These are phyloP conservation scores for Limnephilus lunatus DNA, from an alignment of 2,888 invertebrate species.

Conservation along the genomic window DNA sequence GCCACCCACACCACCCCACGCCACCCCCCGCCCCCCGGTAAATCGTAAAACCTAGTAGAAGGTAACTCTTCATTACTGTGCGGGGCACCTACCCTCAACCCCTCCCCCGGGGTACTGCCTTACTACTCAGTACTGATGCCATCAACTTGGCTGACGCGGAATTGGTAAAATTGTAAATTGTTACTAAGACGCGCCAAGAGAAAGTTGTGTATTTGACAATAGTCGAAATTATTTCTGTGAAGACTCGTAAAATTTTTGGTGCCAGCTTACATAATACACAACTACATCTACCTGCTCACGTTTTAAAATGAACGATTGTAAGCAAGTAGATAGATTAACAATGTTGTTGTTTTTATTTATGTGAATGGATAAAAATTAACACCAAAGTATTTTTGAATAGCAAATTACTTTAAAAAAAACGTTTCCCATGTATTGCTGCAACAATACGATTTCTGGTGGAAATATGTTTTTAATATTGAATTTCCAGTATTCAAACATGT, in stretches of 20 bases:
- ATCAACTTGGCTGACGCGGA: constrained; percentile 45
- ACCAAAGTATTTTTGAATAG: too few species aligned
- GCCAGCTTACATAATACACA: neutral
- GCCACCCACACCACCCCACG: constrained; percentile 5
- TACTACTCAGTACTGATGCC: constrained; percentile 13
- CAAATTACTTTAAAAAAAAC: too few species aligned
- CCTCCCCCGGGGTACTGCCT: neutral
- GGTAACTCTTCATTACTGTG: constrained; percentile 66
- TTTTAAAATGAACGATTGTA: too few species aligned
- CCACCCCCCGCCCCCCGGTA: constrained; percentile 51
- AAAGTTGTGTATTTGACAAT: constrained; percentile 25
- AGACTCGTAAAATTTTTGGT: neutral
- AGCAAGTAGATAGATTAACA: too few species aligned
- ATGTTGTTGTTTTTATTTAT: too few species aligned
- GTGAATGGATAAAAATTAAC: too few species aligned
- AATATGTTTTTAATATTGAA: too few species aligned
- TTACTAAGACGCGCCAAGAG: neutral
- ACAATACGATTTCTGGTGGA: too few species aligned
- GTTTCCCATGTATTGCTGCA: too few species aligned
- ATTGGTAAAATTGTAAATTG: constrained; percentile 15
- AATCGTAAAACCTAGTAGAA: constrained; percentile 66
- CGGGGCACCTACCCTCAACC: neutral
- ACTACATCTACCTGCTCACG: too few species aligned
- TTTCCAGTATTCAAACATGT: too few species aligned
- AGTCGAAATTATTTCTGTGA: neutral